Base-by-base conservation (phyloP, 2,113 vertebrate genomes). In the Natator depressus region DNA sequence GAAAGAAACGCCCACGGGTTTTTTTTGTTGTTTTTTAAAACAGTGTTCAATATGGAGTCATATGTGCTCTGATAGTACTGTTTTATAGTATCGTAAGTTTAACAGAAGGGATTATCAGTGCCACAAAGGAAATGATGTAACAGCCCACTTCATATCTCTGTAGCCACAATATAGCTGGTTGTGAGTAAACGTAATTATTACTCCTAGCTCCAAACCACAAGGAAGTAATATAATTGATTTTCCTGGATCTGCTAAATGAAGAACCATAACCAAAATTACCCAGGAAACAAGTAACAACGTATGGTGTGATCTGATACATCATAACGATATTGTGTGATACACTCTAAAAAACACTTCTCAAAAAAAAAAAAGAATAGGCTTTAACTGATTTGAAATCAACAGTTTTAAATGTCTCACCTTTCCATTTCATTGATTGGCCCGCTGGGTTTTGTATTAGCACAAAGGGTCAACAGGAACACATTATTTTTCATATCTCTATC, bases 81-180 rank as follows among this genome's bases (percentile, higher is more conserved):
- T 83, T 54, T 65, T n/a, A 72, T 4, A 93, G 79, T 84, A 94
- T 87, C 78, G 47, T 57, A 62, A 93, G n/a, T 92, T 96, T 25
- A 96, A 83, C 49, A 75, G 92, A 86, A 94, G 93, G n/a, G 78
- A 89, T 85, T 94, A 96, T 91, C 90, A 95, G 81, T 29, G 87
- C 84, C 95, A 95, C 92, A 96, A 88, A 97, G 93, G 92, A 98
- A 97, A 97, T 95, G 47, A 96, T 85, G 80, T 50, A 54, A 47
- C 9, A 27, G 24, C 87, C 89, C 82, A 95, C 35, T 93, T 59
- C 10, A 42, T 82, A 92, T 80, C 88, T 84, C 65, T 92, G 87
- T 38, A 95, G 86, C 95, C 95, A 94, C 92, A 95, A 95, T 91
- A 95, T 88, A 94, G 88, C 86, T 19, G 16, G 87, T 90, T 85